Evolutionary conservation across 2,113 vertebrate genomes (phyloP), one percentile per base, ranked within the genome.

Genomic region (Machaerirhynchus nigripectus): DNA sequence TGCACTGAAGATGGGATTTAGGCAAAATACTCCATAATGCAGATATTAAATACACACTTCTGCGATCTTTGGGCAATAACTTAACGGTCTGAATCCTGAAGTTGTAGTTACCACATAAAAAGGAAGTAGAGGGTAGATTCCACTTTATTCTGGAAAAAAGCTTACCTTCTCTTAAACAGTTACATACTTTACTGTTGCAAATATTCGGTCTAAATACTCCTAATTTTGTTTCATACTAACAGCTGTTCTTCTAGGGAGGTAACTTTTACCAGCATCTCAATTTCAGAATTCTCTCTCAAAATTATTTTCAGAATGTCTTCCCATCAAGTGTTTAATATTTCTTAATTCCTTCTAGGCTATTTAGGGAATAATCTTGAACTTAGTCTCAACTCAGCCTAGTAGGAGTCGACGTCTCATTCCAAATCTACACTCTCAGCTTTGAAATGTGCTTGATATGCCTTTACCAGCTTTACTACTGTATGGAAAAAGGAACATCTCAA

Each of bases 361-460:
- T 59, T 0, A n/a, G 16, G 8, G 22, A 73, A 76, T 33, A 57
- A 52, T 65, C 31, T 39, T 81, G 15, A 93, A 35, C 15, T 52
- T 10, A 56, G 52, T 22, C 18, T n/a, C 65, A 73, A 11, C 11
- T 50, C n/a, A 83, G 28, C 17, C 75, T 70, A 85, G 49, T 1
- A 77, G 15, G 5, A 87, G 15, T 28, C 57, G 20, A 39, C 3
- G 7, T n/a, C 73, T 78, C 0, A 0, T 35, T 68, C 42, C 33
- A 91, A 81, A 91, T 30, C 37, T 61, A 68, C 3, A 53, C 19
- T 20, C 20, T 37, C 15, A 76, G n/a, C 33, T 90, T 65, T 15
- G 42, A 84, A 84, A 84, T 4, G 8, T 3, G 8, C 33, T 11
- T 1, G 0, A 53, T 26, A 35, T 0, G 7, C 2, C 1, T 84